Evolutionary conservation across 35 echinoderm and acorn worm species (phyloP).

Genomic region (Holothuria glaberrima): DNA sequence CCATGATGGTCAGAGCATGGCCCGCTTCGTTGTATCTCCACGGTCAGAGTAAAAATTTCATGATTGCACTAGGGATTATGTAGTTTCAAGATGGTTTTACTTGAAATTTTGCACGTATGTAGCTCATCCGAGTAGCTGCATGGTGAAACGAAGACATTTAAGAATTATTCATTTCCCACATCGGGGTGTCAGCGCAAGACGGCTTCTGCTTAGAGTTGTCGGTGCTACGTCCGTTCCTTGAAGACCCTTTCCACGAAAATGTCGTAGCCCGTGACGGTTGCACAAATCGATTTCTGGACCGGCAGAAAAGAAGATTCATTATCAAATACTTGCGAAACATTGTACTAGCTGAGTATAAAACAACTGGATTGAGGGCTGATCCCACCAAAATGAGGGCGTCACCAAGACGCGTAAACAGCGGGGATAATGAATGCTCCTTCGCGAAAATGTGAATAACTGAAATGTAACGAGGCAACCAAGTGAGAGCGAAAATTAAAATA

Average conservation of each 20-base stretch:
- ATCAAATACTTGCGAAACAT: conserved; percentile 2
- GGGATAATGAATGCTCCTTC: not conserved
- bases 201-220: not conserved
- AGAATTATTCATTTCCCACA: too few species aligned
- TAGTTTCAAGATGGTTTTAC: too few species aligned
- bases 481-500: conserved; percentile 25
- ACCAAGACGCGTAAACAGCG: not conserved
- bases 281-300: not conserved
- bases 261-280: not conserved
- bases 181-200: too few species aligned
- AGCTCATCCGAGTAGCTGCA: too few species aligned
- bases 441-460: not conserved
- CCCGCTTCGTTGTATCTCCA: too few species aligned
- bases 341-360: conserved; percentile 3
- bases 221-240: not conserved
- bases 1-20: too few species aligned
- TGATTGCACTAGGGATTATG: too few species aligned
- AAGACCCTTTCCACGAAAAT: conserved; percentile 13
- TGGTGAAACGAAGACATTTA: too few species aligned
- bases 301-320: conserved; percentile 4
- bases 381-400: not conserved
- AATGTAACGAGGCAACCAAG: conserved; percentile 34
- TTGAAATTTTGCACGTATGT: too few species aligned
- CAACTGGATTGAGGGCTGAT: conserved; percentile 8
- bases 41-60: too few species aligned